These are phyloP conservation scores for Boleophthalmus pectinirostris DNA, from an alignment of 2,113 vertebrate species.

Conservation along the genomic window DNA sequence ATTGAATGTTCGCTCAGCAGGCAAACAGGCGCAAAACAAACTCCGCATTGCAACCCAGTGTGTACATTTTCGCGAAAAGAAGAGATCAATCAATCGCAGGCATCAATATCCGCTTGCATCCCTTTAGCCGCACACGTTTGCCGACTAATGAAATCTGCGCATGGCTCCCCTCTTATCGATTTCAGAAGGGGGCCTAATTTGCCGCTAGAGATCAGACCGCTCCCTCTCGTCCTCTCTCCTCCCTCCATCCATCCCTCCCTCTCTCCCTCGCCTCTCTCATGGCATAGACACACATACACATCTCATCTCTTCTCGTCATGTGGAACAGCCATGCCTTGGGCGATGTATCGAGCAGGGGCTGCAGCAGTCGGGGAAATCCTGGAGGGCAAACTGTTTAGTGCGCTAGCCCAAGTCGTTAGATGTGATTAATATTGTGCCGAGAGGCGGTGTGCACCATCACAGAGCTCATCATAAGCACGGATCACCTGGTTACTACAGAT, in stretches of 20 bases:
- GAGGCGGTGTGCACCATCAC: slow-evolving; percentile 54
- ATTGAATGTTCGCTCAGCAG: slow-evolving; percentile 50
- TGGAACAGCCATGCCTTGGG: slow-evolving; percentile 63
- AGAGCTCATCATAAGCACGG: slow-evolving; percentile 61
- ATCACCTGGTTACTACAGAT: slow-evolving; percentile 58
- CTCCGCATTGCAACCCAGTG: slow-evolving; percentile 65
- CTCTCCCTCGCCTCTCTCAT: slow-evolving; percentile 3
- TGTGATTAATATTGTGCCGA: slow-evolving; percentile 69
- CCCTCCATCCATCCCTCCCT: slow-evolving; percentile 1
- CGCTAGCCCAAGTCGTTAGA: slow-evolving; percentile 72
- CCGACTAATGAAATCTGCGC: slow-evolving; percentile 83
- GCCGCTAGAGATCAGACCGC: slow-evolving; percentile 77
- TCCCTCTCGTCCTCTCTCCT: slow-evolving; percentile 42
- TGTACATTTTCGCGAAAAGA: slow-evolving; percentile 80
- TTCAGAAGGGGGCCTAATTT: slow-evolving; percentile 76
- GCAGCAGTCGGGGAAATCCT: slow-evolving; percentile 63
- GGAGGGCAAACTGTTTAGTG: slow-evolving; percentile 70
- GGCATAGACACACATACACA: slow-evolving; percentile 27
- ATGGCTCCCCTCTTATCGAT: slow-evolving; percentile 80
- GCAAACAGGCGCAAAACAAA: slow-evolving; percentile 74
- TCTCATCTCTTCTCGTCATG: slow-evolving; percentile 39
- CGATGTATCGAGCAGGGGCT: slow-evolving; percentile 65
- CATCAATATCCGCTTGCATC: slow-evolving; percentile 87
- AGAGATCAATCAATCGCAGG: slow-evolving; percentile 86
- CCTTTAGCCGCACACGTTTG: slow-evolving; percentile 78